Percentiles rank a stretch among this genome's conserved stretches.
These are phyloP conservation scores for Microplitis mediator DNA, from an alignment of 1,140 invertebrate species.

Conservation along the genomic window DNA sequence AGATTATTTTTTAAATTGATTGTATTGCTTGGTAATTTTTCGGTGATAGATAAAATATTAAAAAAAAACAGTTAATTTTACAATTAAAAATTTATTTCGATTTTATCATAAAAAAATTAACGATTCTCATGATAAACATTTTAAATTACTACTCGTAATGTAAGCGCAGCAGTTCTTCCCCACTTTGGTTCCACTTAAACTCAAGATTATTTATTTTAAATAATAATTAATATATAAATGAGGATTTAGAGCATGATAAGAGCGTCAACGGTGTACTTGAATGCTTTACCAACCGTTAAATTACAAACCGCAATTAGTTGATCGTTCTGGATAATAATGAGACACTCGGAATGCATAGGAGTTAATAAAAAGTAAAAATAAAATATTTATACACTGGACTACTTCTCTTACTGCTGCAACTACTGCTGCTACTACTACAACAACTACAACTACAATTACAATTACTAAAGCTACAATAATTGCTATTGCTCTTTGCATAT, in stretches of 20 bases:
- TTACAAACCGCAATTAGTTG: constrained; percentile 49
- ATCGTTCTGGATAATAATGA: constrained; percentile 28
- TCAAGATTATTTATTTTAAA: too few species aligned
- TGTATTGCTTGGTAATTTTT: too few species aligned
- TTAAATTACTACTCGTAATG: too few species aligned
- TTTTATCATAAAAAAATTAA: too few species aligned
- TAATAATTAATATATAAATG: not conserved
- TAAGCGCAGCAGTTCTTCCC: too few species aligned
- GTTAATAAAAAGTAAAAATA: not conserved
- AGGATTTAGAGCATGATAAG: not conserved
- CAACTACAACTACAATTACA: not conserved
- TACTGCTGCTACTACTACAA: not conserved
- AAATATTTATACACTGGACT: not conserved
- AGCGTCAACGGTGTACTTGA: constrained; percentile 24
- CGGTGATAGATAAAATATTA: too few species aligned
- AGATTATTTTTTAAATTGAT: too few species aligned
- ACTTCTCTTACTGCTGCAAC: not conserved
- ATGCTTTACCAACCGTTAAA: constrained; percentile 42
- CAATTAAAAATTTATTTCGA: too few species aligned
- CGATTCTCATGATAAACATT: too few species aligned
- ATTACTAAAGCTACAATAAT: too few species aligned
- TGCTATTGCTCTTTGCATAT: constrained; percentile 15
- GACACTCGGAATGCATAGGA: not conserved
- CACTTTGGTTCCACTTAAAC: too few species aligned
- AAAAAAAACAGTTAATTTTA: too few species aligned